Conservation (phyloP, 2,113 vertebrate genomes). For the Ranitomeya imitator region DNA sequence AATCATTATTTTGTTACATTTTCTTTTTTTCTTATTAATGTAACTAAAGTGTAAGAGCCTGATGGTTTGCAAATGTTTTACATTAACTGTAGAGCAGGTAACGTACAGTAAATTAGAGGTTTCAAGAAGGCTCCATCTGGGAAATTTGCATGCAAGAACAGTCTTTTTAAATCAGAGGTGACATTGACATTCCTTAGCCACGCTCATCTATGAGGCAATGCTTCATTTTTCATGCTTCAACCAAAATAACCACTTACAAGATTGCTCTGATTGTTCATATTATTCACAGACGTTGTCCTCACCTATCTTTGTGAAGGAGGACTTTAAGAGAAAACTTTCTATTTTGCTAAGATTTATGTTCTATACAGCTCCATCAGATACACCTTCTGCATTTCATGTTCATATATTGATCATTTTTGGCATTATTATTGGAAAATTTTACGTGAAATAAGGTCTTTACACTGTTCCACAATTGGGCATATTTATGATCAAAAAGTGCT, state of each 20-base stretch:
- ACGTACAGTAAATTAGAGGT: conserved; percentile 2
- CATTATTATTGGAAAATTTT: too few species aligned
- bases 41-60: conserved; percentile 14
- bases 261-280: neutral
- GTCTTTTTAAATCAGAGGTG: conserved; percentile 30
- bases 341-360: neutral
- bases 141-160: conserved; percentile 28
- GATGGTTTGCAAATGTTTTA: conserved; percentile 32
- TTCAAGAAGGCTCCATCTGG: neutral
- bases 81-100: conserved; percentile 14
- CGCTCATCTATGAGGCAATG: neutral
- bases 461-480: too few species aligned
- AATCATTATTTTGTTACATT: conserved; percentile 18
- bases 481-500: too few species aligned
- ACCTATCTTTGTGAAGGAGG: neutral
- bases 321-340: neutral
- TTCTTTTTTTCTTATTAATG: conserved; percentile 26
- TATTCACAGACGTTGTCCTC: neutral
- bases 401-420: neutral
- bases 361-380: neutral
- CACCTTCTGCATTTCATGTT: neutral
- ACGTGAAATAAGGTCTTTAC: too few species aligned
- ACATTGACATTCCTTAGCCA: conserved; percentile 24
- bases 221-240: neutral
- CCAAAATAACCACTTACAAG: neutral